Evolutionary conservation across 2,113 vertebrate genomes (phyloP), one percentile per base, ranked within the genome.

Genomic region (Neodontobutis hainanensis): DNA sequence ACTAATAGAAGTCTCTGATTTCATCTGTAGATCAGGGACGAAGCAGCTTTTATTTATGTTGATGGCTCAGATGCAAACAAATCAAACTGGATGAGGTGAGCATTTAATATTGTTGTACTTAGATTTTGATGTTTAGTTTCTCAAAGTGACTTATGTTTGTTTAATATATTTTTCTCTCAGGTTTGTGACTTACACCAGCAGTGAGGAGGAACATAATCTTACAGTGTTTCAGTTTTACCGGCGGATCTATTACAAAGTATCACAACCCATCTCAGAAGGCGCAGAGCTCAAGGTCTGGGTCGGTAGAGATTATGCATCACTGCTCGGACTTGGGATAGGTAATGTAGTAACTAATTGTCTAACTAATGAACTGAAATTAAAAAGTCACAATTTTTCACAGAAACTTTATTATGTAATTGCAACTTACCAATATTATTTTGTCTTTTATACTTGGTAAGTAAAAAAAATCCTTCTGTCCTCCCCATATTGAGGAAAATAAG

Each of bases 41-140:
- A 92, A 2, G 78, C 83, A 11, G 81, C 88, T 32, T 93, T 91
- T 34, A 67, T 81, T 51, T 94, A 90, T 9, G 43, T 92, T 2
- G 90, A 93, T 35, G 91, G 90, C 0, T 85, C 85, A 3, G 92
- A 93, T 84, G 92, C 91, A 72, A 90, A 90, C 58, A 92, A 83
- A 65, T 89, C 92, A 0, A 93, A 92, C 75, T 93, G 92, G 92
- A 93, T 92, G 91, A 92, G 92, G 90, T 93, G 42, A 61, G 69
- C 7, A 0, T 6, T 4, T 59, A 2, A 42, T 43, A 8, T 4
- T 47, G 45, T 3, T 38, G 2, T 27, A 0, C 4, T 5, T 5
- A 10, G 0, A 38, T 53, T 48, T 1, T 55, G 14, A 16, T 57
- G 15, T 5, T 34, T n/a, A 3, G 3, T 4, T 48, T 9, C 4